Base-by-base conservation (phyloP, 2,888 invertebrate species). In the Mactromeris polynyma region DNA sequence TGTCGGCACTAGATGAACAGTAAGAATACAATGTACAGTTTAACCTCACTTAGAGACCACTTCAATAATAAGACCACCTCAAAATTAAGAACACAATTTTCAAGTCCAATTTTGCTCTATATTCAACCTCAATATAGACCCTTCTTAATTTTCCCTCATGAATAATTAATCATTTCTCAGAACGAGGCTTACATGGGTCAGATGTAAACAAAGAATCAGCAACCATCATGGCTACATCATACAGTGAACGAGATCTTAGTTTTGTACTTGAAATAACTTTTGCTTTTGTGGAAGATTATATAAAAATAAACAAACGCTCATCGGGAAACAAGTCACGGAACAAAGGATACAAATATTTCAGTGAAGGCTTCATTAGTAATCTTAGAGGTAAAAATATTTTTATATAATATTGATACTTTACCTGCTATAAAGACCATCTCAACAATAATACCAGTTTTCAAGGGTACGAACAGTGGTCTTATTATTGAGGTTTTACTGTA, bases 341-440 rank as follows among this genome's bases (percentile, higher is more conserved):
- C 11, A 69, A 46, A 69, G 81, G 85, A 64, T 86, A 36, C 31
- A 86, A 86, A 33, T 86, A 58, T 31, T 81, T 58, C 73, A 81
- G 73, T 42, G 80, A 73, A 64, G 79, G 79, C 26, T 81, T 69
- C 33, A 31, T 86, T 6, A 46, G 51, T n/a, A 36, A 40, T 64
- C 46, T 85, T 2, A 64, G n/a, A 64, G 80, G 85, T 85, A 80
- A 80, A 40, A 64, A 21, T 33, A 54, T 46, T 80, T 51, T 17
- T 19, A 36, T 31, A 31, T n/a, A 6, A 3, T 9, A 11, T 21
- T n/a, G 19, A 51, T 58, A 31, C 9, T n/a, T n/a, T n/a, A n/a
- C n/a, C n/a, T n/a, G n/a, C n/a, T n/a, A n/a, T n/a, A n/a, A n/a
- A n/a, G n/a, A n/a, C n/a, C n/a, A n/a, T n/a, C n/a, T n/a, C n/a